These are phyloP conservation scores for cat (Felis catus) DNA, from an alignment of 2,113 vertebrate species.

Conservation along the genomic window DNA sequence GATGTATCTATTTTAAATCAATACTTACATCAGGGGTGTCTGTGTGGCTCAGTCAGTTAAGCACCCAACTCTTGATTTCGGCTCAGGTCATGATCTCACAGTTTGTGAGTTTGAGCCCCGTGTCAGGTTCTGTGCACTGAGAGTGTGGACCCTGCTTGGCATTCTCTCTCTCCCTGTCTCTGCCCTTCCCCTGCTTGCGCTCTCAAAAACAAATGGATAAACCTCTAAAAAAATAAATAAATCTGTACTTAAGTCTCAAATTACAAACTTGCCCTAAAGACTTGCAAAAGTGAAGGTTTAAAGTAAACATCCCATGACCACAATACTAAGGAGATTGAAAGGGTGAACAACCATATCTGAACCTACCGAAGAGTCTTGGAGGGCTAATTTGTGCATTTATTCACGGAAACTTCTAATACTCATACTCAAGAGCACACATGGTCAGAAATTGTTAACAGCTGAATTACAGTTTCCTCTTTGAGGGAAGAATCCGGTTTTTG, in stretches of 20 bases:
- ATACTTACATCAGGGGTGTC: neutral
- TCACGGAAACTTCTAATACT: neutral
- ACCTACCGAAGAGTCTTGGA: neutral
- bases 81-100: no score
- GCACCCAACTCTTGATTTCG: no score
- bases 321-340: neutral
- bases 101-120: no score
- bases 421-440: neutral
- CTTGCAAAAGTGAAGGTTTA: neutral
- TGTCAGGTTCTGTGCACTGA: no score
- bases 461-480: neutral
- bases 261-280: neutral
- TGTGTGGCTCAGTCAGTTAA: no score
- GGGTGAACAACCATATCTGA: neutral
- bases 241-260: neutral
- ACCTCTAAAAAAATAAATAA: no score
- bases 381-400: neutral
- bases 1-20: neutral
- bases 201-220: no score
- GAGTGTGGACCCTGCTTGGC: no score
- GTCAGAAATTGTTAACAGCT: neutral
- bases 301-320: neutral
- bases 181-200: no score
- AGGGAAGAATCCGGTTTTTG: neutral
- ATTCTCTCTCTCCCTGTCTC: no score